These are phyloP conservation scores for Danio choprae DNA, from an alignment of 2,797 vertebrate genomes.

Conservation along the genomic window DNA sequence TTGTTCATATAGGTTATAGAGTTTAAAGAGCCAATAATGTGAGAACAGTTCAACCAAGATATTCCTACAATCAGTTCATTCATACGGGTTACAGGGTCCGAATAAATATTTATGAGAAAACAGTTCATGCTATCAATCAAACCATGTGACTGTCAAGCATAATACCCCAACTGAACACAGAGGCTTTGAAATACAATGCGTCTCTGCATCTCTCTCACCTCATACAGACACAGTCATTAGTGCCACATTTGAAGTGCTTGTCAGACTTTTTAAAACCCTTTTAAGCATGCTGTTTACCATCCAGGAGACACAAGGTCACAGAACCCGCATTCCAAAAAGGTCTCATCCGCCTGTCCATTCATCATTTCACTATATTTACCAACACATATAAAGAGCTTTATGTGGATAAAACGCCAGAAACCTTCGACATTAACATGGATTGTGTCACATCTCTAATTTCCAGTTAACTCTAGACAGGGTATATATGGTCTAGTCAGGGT, in stretches of 20 bases:
- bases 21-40: too few species aligned
- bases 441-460: neutral
- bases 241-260: constrained; percentile 20
- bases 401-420: constrained; percentile 11
- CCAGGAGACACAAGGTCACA: constrained; percentile 33
- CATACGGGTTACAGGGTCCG: neutral
- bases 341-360: constrained; percentile 6
- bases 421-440: constrained; percentile 1
- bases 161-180: neutral
- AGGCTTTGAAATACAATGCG: constrained; percentile 31
- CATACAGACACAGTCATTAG: constrained; percentile 9
- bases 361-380: constrained; percentile 7
- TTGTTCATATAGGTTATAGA: too few species aligned
- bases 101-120: neutral
- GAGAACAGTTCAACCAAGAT: too few species aligned
- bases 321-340: constrained; percentile 8
- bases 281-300: constrained; percentile 24
- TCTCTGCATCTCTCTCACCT: constrained; percentile 6
- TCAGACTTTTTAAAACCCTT: constrained; percentile 32
- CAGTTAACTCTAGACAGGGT: neutral
- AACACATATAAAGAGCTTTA: neutral
- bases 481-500: neutral
- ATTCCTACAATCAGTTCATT: neutral
- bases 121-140: constrained; percentile 26
- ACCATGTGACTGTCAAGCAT: neutral